Evolutionary conservation across 2,113 vertebrate genomes (phyloP).

Genomic region (Balaenoptera acutorostrata): DNA sequence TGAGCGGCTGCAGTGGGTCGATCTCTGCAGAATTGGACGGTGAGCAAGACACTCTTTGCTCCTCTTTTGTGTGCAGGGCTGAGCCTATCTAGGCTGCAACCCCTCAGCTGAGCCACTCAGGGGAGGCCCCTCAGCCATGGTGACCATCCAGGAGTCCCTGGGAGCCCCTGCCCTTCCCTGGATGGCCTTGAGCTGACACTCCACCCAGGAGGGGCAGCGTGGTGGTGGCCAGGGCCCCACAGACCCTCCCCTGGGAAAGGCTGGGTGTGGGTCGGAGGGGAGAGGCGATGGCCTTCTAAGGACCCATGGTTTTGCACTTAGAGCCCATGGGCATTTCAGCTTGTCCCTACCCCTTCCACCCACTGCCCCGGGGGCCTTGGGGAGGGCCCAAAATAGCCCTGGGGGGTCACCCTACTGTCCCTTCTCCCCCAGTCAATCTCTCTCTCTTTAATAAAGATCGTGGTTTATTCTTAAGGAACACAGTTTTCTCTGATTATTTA

Average conservation of each 20-base stretch:
- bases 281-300: too few relatives aligned
- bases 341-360: too few relatives aligned
- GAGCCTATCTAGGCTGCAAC: neutral
- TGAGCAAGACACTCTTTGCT: neutral
- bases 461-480: neutral
- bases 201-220: neutral
- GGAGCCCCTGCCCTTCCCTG: too few relatives aligned
- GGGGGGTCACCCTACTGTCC: neutral
- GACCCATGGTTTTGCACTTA: too few relatives aligned
- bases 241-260: neutral
- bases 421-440: neutral
- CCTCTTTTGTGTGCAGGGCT: neutral
- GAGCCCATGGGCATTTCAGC: neutral
- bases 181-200: neutral
- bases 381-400: neutral
- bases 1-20: neutral
- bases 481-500: neutral
- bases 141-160: fast-evolving
- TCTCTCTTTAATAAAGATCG: neutral
- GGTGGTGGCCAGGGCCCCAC: too few relatives aligned
- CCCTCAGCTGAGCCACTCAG: neutral
- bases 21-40: neutral
- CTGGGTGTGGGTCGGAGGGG: neutral
- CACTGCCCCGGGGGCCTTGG: fast-evolving
- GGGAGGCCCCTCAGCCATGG: neutral